These are phyloP conservation scores for Drosophila meridionalis DNA, from an alignment of 2,888 invertebrate genomes.

Conservation along the genomic window DNA sequence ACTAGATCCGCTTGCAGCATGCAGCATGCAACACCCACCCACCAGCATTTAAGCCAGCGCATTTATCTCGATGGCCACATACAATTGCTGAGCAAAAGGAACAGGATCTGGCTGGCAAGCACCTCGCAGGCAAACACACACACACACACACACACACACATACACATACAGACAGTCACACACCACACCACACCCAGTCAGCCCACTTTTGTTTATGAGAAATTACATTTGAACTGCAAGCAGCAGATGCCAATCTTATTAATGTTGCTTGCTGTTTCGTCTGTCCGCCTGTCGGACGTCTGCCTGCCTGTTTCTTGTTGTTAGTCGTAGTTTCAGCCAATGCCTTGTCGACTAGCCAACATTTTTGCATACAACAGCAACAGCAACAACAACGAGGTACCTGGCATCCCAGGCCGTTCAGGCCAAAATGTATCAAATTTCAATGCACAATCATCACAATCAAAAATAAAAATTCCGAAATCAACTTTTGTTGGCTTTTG, in stretches of 20 bases:
- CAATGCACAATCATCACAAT: conserved; percentile 84
- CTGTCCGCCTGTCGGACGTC: conserved; percentile 10
- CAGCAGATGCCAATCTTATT: conserved; percentile 79
- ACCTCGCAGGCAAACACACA: background rate
- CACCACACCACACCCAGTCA: conserved; percentile 65
- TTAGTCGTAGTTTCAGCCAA: conserved; percentile 59
- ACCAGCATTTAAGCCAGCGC: conserved; percentile 39
- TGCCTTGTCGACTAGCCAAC: conserved; percentile 77
- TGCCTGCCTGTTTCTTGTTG: conserved; percentile 32
- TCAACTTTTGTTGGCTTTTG: conserved; percentile 67
- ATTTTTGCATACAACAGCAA: conserved; percentile 72
- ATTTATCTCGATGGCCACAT: conserved; percentile 68
- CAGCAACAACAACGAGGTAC: conserved; percentile 41
- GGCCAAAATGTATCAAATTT: conserved; percentile 84
- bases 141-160: background rate
- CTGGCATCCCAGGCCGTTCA: conserved; percentile 54
- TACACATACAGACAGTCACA: background rate
- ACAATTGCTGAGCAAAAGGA: conserved; percentile 42
- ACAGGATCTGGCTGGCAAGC: conserved; percentile 17
- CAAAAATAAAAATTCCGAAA: conserved; percentile 80
- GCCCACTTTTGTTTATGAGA: conserved; percentile 77
- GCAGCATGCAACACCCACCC: conserved; percentile 49
- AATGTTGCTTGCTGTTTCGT: conserved; percentile 64
- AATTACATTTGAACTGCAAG: conserved; percentile 78
- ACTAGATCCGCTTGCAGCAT: conserved; percentile 54